Conservation (phyloP, 2,888 invertebrate species). For the Oligia latruncula region DNA sequence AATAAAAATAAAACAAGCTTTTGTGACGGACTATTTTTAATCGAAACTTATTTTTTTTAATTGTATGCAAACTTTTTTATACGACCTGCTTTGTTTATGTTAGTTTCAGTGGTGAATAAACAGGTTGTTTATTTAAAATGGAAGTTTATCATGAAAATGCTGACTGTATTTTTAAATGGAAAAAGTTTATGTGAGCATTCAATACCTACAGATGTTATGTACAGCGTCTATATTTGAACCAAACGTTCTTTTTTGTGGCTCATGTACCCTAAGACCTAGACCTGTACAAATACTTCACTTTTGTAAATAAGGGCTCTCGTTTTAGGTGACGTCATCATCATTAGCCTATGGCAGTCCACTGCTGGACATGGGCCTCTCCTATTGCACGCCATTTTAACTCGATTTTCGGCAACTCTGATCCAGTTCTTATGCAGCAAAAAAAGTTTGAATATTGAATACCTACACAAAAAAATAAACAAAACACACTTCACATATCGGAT, state of each 20-base stretch:
- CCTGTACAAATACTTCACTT: not conserved
- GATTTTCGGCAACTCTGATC: too few relatives aligned
- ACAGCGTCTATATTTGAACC: not conserved
- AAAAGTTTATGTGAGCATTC: not conserved
- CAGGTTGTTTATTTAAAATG: not conserved
- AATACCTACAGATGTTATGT: not conserved
- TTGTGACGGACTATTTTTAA: slow-evolving; percentile 2
- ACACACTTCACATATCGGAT: not conserved
- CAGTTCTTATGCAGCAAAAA: too few relatives aligned
- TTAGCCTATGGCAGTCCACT: too few relatives aligned
- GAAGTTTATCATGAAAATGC: not conserved
- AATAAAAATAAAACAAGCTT: slow-evolving; percentile 1
- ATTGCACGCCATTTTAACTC: too few relatives aligned
- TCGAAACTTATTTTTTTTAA: not conserved
- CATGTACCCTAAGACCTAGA: too few relatives aligned
- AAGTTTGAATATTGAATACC: too few relatives aligned
- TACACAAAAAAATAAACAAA: not conserved
- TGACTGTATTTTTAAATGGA: not conserved
- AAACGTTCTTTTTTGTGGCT: not conserved
- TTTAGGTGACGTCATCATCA: not conserved
- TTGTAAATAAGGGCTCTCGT: not conserved
- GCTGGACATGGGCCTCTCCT: too few relatives aligned
- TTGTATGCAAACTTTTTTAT: not conserved
- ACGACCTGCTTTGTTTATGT: not conserved
- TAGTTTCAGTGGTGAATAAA: not conserved